phyloP scores from a whole-genome alignment of 64 coral and sea anemone species.

The Pocillopora verrucosa region DNA sequence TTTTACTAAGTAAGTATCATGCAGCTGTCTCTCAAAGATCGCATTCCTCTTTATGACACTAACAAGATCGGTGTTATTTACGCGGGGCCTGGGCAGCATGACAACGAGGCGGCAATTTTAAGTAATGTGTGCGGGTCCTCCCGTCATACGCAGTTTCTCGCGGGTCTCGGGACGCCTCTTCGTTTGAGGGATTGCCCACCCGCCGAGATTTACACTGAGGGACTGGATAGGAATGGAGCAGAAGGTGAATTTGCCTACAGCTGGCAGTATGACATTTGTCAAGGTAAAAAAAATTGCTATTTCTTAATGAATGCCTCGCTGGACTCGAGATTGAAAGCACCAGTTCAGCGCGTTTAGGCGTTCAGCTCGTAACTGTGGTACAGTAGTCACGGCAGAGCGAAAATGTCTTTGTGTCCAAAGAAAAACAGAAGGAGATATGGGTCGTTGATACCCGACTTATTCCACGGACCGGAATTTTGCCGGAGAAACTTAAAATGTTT shows the following conservation, averaged over 20 bases:
- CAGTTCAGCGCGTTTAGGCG: background rate
- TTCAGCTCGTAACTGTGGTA: background rate
- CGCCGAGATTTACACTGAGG: constrained; percentile 91
- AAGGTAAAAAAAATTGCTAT: constrained; percentile 52
- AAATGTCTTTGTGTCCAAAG: no score
- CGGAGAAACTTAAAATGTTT: no score
- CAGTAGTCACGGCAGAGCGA: no score
- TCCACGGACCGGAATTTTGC: no score
- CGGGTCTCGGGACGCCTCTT: constrained; percentile 80
- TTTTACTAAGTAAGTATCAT: no score
- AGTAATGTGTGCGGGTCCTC: constrained; percentile 90
- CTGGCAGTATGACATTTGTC: constrained; percentile 91
- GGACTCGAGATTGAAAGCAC: background rate
- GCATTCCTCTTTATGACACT: constrained; percentile 95
- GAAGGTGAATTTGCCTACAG: constrained; percentile 98
- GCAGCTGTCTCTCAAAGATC: no score
- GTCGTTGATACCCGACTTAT: no score
- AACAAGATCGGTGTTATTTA: constrained; percentile 99
- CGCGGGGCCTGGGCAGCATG: constrained; percentile 79
- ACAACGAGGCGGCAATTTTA: constrained; percentile 87
- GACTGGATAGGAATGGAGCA: constrained; percentile 90
- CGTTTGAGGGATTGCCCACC: constrained; percentile 78
- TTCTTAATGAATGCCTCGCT: background rate
- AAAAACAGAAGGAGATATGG: no score
- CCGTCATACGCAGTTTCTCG: constrained; percentile 89